Evolutionary conservation across 1,140 invertebrate genomes (phyloP), one percentile per base, ranked within the genome.

Genomic region (Leptoteleia sp.): DNA sequence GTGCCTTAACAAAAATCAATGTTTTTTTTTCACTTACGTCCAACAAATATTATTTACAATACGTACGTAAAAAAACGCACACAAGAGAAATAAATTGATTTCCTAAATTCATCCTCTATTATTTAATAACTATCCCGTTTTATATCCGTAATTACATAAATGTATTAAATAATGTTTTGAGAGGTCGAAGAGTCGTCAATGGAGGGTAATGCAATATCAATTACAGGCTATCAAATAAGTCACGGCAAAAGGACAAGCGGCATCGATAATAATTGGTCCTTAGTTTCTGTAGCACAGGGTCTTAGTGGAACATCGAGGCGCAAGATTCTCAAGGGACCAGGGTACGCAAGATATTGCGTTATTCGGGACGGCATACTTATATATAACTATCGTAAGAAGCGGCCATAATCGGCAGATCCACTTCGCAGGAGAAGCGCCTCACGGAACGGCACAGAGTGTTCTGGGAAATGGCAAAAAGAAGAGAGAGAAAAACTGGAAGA

Each of bases 201-300:
- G 47, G 25, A 4, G 7, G 1, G 3, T 6, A 1, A 47, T n/a
- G 25, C 55, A 61, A 47, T 61, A 35, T 61, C 40, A 61, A 37
- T 61, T 61, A 37, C 42, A 61, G 11, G 27, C 27, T 11, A 35
- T 61, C 13, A 47, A 47, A 61, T 61, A 37, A 35, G 42, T 47
- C 29, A 15, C 4, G 11, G 42, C 31, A 43, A 59, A 59, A 59
- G 25, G 40, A 45, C 37, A 57, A 42, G 52, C 19, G 22, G 50
- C 12, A 5, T 13, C 22, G 8, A 45, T 45, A 59, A 59, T 59
- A 59, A 45, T 45, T 59, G 54, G 38, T 45, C 54, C 54, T 59
- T 33, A 45, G 54, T 15, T 27, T 59, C 16, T 11, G 7, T 42
- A 11, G 27, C 29, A 35, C 29, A 7, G 15, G 17, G 40, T 45